Evolutionary conservation across 2,797 vertebrate genomes (phyloP).

Genomic region (Pachyuromys duprasi): DNA sequence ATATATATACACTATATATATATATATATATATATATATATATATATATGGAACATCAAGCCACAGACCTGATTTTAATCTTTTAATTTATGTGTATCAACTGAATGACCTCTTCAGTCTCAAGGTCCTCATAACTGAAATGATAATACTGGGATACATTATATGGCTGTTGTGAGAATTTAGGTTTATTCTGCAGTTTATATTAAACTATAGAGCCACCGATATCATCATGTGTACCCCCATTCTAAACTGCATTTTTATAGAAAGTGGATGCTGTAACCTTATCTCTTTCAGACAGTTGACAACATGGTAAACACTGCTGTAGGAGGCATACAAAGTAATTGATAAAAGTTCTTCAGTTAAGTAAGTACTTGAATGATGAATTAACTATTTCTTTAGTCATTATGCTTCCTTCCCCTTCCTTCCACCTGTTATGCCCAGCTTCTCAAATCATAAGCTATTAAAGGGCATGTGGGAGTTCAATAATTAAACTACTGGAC

Average conservation of each 20-base stretch:
- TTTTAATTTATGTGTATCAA: neutral
- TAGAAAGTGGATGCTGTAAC: neutral
- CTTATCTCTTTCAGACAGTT: neutral
- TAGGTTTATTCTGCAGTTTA: neutral
- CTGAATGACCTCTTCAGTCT: neutral
- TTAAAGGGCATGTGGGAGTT: neutral
- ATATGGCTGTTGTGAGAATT: neutral
- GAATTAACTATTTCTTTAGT: slow-evolving; percentile 2
- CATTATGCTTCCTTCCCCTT: neutral
- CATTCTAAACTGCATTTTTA: neutral
- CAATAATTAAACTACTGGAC: neutral
- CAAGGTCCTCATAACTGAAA: neutral
- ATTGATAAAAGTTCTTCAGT: slow-evolving; percentile 30
- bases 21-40: no score
- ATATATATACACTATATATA: no score
- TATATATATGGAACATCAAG: neutral
- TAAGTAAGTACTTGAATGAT: neutral
- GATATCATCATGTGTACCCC: neutral
- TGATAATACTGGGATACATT: neutral
- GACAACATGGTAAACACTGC: neutral
- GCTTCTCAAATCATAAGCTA: slow-evolving; percentile 37
- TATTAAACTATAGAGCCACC: neutral
- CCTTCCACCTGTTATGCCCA: neutral
- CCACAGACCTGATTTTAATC: neutral
- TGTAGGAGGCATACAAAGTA: neutral